Base-by-base conservation (phyloP, 35 echinoderm and acorn worm species). In the Anneissia japonica region DNA sequence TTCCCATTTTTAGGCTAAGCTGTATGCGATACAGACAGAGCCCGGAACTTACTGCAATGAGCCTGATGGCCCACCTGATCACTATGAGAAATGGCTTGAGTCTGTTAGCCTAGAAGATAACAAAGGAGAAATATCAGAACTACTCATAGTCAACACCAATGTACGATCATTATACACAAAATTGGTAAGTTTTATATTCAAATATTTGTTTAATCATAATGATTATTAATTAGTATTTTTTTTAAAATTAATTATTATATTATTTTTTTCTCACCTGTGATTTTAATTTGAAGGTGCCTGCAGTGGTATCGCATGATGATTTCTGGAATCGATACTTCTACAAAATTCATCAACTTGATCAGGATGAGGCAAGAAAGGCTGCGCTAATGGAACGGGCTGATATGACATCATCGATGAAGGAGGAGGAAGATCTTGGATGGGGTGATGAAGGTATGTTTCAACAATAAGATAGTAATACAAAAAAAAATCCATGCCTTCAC, bases 301-400 rank as follows among this genome's bases (percentile, higher is more conserved):
- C 95, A 4, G 95, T 89, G 0, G 95, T 93, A 4, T 97, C 95
- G 78, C 92, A 97, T 80, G 91, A 41, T 32, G 95, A 97, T 38
- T 97, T 97, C 89, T 97, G 95, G 95, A 75, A 92, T 56, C 90
- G 95, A 12, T 97, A 97, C 56, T 97, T 91, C 86, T 97, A 97
- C 77, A 90, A 93, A 46, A 83, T 97, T 36, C 82, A 97, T 39
- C 91, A 93, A 38, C 75, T 97, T 38, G 84, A 91, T 28, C 84
- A 97, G 73, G 95, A 97, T 84, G 95, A 97, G 43, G 92, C 88
- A 26, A 88, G 95, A 36, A 85, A 92, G 78, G 81, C 39, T 31
- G 95, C 95, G 14, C 77, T 97, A 3, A 97, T 91, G 40, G 95
- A 97, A 76, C 28, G 95, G 31, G 95, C 95, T 35, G 95, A 93